Percentiles rank a stretch among this genome's conserved stretches.
These are phyloP conservation scores for Acleris holmiana DNA, from an alignment of 2,888 invertebrate species.

Conservation along the genomic window DNA sequence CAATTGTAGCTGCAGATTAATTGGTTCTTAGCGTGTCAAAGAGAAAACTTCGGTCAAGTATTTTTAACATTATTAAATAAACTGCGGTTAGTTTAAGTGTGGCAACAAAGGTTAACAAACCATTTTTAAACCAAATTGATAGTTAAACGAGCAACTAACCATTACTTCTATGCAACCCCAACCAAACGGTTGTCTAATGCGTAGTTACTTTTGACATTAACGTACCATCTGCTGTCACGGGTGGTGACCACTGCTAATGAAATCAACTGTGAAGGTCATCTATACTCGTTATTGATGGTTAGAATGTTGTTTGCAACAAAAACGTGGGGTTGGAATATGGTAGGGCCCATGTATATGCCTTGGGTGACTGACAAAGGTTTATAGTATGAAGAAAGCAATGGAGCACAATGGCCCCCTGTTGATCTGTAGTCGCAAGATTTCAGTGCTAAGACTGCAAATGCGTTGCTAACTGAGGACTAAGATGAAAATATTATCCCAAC, in stretches of 20 bases:
- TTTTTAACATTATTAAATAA: background rate
- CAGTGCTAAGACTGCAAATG: too few species aligned
- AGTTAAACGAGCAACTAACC: slow-evolving; percentile 9
- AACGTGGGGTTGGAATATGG: background rate
- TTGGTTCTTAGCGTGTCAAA: slow-evolving; percentile 11
- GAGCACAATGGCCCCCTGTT: too few species aligned
- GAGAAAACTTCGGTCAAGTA: too few species aligned
- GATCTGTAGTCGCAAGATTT: too few species aligned
- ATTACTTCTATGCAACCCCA: background rate
- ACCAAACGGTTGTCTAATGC: slow-evolving; percentile 35
- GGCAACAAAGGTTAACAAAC: background rate
- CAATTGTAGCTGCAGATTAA: slow-evolving; percentile 8
- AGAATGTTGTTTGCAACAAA: slow-evolving; percentile 1
- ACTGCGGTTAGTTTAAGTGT: background rate
- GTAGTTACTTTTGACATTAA: slow-evolving; percentile 53
- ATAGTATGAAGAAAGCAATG: too few species aligned
- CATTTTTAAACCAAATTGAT: slow-evolving; percentile 12
- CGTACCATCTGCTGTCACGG: slow-evolving; percentile 41
- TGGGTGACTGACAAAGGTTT: background rate
- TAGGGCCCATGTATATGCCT: background rate
- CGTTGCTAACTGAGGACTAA: too few species aligned
- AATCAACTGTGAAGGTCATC: slow-evolving; percentile 1
- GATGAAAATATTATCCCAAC: too few species aligned
- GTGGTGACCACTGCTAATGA: slow-evolving; percentile 25
- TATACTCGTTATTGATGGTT: slow-evolving; percentile 6